Evolutionary conservation across 2,888 invertebrate genomes (phyloP).

Genomic region (Arrhopalites spinosus): DNA sequence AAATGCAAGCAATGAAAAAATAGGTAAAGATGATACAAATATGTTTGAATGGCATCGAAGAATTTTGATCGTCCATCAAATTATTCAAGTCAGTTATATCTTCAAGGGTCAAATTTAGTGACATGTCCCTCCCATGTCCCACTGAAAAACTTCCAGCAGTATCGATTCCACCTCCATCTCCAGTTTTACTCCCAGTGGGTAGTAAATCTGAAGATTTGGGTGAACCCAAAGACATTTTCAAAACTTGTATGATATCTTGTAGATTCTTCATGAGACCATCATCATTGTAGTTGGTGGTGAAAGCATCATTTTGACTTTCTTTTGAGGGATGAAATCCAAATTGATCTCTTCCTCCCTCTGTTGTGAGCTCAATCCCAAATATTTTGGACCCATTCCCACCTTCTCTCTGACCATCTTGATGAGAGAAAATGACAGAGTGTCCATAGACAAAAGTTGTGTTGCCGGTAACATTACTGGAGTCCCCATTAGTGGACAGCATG

Average conservation of each 20-base stretch:
- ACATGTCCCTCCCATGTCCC: conserved; percentile 32
- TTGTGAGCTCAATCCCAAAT: not conserved
- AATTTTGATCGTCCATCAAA: conserved; percentile 41
- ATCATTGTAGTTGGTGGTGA: not conserved
- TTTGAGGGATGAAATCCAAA: no score
- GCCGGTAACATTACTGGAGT: not conserved
- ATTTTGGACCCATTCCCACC: not conserved
- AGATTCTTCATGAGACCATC: conserved; percentile 40
- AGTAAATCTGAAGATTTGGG: not conserved
- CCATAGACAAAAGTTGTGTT: conserved; percentile 6
- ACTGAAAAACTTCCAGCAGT: not conserved
- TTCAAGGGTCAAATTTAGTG: conserved; percentile 45
- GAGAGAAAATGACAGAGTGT: no score
- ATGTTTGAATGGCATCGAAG: conserved; percentile 45
- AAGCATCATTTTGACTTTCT: no score
- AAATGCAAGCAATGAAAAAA: conserved; percentile 48
- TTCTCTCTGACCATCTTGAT: no score
- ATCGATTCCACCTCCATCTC: not conserved
- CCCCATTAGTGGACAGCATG: not conserved
- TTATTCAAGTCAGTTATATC: conserved; percentile 53
- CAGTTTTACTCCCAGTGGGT: not conserved
- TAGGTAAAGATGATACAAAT: conserved; percentile 50
- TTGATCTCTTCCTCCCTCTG: no score
- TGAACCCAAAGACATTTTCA: conserved; percentile 47
- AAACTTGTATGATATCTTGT: conserved; percentile 50